phyloP scores from a whole-genome alignment of 2,797 vertebrate genomes.

The Lerista edwardsae region DNA sequence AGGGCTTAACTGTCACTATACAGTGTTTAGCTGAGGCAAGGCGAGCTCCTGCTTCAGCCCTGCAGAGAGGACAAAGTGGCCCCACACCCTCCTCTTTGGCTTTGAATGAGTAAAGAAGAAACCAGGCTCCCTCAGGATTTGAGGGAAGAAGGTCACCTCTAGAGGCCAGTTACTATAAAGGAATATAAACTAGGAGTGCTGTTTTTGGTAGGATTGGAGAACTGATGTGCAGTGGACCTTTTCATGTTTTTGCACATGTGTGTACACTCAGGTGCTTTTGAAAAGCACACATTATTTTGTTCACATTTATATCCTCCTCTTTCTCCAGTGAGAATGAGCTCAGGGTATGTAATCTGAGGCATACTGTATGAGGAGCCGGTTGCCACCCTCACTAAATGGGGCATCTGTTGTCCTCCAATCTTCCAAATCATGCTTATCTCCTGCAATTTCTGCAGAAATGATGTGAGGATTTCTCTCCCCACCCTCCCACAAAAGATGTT shows the following conservation, averaged over 20 bases:
- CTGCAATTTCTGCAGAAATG: too few species aligned
- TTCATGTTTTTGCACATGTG: too few species aligned
- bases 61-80: background rate
- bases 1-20: conserved; percentile 8
- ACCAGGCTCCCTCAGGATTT: background rate
- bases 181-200: background rate
- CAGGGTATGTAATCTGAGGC: background rate
- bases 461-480: too few species aligned
- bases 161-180: background rate
- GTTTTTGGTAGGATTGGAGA: background rate
- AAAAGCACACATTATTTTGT: too few species aligned
- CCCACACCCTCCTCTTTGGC: background rate
- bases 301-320: too few species aligned
- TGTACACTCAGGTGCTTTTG: too few species aligned
- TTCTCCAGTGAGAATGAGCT: too few species aligned
- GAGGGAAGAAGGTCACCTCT: background rate
- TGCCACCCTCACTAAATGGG: background rate
- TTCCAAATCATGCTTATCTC: too few species aligned
- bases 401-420: too few species aligned
- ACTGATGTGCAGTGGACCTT: background rate
- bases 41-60: background rate
- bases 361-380: too few species aligned
- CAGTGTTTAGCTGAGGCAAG: background rate
- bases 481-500: too few species aligned
- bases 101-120: background rate